A percentile compares a stretch with the other conserved stretches of the same genome.
phyloP scores from a whole-genome alignment of 2,888 invertebrate species.

The Flexamia atlantica region DNA sequence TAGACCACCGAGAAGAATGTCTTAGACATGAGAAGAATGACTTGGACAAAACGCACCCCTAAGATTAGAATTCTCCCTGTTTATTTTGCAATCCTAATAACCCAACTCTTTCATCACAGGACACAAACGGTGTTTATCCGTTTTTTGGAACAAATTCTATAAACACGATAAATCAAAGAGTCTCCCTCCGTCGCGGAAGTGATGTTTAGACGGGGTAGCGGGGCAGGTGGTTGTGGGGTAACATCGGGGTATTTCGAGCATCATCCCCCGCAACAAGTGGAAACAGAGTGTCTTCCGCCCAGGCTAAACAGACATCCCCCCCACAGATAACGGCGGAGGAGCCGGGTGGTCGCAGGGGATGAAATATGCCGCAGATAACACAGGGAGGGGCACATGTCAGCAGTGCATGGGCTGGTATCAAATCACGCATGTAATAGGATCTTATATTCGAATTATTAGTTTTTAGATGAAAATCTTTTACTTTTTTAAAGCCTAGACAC shows the following conservation, averaged over 20 bases:
- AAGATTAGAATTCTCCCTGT: not conserved
- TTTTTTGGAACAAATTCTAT: not conserved
- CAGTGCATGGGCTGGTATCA: too few relatives aligned
- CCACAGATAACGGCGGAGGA: not conserved
- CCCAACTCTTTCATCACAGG: conserved; percentile 3
- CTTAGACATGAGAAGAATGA: too few relatives aligned
- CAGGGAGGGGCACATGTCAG: too few relatives aligned
- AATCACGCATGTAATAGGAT: too few relatives aligned
- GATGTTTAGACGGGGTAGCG: conserved; percentile 16
- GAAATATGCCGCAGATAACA: not conserved
- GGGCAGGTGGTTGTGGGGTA: not conserved
- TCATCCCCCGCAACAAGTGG: not conserved
- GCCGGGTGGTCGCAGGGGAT: not conserved
- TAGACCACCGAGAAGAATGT: too few relatives aligned
- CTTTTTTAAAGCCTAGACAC: too few relatives aligned
- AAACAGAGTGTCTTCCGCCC: conserved; percentile 19
- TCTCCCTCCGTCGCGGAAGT: not conserved
- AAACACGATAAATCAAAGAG: conserved; percentile 36
- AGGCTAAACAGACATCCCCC: not conserved
- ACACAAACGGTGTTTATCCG: conserved; percentile 5
- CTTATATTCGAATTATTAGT: too few relatives aligned
- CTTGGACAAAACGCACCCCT: too few relatives aligned
- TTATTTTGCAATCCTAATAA: not conserved
- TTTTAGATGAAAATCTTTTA: too few relatives aligned
- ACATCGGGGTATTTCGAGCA: conserved; percentile 29